These are phyloP conservation scores for Tachypleus tridentatus DNA, from an alignment of 1,140 invertebrate genomes.

Conservation along the genomic window DNA sequence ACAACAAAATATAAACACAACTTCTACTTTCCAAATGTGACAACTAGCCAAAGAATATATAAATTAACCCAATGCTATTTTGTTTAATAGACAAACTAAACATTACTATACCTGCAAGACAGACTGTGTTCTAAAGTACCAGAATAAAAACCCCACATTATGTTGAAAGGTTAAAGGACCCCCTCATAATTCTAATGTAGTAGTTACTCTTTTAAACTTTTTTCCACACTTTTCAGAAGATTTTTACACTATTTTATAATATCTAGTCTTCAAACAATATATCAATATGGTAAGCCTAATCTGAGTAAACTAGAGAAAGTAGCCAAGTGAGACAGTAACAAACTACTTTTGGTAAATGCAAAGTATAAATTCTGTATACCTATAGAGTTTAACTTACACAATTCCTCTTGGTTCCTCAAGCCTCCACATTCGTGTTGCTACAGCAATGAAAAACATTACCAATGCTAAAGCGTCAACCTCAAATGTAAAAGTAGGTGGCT, in stretches of 20 bases:
- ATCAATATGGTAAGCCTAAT: neutral
- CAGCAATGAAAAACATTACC: constrained; percentile 51
- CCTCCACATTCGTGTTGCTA: constrained; percentile 65
- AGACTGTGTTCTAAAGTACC: neutral
- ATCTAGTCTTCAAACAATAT: neutral
- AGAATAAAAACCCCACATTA: too few species aligned
- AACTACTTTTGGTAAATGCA: neutral
- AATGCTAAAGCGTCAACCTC: constrained; percentile 60
- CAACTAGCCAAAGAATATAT: neutral
- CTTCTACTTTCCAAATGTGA: neutral
- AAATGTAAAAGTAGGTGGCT: constrained; percentile 26
- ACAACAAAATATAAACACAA: neutral
- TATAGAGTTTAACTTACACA: constrained; percentile 55
- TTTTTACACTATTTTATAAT: neutral
- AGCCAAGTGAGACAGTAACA: neutral
- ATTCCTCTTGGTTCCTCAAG: constrained; percentile 71
- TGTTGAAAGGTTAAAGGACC: too few species aligned
- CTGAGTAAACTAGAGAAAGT: too few species aligned
- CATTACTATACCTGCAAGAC: neutral
- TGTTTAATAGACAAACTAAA: neutral
- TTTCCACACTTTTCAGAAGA: neutral
- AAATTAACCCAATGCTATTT: neutral
- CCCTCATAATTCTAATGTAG: too few species aligned
- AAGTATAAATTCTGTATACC: neutral
- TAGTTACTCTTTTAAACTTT: neutral